Evolutionary conservation across 2,888 invertebrate species (phyloP).

Genomic region (Dione juno): DNA sequence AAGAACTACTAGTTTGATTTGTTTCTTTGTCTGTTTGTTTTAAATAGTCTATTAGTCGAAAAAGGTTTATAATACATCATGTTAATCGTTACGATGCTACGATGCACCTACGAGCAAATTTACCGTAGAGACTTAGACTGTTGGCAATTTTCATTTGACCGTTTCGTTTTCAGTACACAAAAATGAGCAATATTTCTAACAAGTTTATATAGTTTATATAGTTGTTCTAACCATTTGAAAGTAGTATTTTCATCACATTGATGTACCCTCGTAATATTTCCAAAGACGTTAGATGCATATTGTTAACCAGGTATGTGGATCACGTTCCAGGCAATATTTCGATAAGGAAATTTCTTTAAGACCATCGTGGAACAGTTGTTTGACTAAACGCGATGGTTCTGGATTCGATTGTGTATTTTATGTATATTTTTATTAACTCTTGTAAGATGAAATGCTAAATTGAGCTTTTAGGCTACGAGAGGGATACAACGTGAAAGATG

Average conservation of each 20-base stretch:
- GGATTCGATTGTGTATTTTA: neutral
- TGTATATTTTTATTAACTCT: no score
- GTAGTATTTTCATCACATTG: conserved; percentile 18
- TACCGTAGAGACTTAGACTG: no score
- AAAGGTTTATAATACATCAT: no score
- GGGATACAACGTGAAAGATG: neutral
- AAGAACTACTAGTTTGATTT: no score
- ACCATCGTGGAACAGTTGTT: neutral
- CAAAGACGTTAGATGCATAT: conserved; percentile 25
- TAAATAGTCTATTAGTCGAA: no score
- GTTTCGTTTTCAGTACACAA: neutral
- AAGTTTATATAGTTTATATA: neutral
- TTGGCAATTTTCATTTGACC: no score
- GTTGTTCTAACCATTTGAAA: conserved; percentile 5
- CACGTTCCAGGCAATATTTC: conserved; percentile 14
- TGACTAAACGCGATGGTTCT: neutral
- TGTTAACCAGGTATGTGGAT: conserved; percentile 22
- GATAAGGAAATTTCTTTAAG: neutral
- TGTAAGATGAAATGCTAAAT: no score
- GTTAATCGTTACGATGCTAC: no score
- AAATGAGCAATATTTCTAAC: neutral
- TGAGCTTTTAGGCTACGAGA: no score
- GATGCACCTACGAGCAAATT: no score
- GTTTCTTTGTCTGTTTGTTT: no score
- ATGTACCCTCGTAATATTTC: conserved; percentile 15